Evolutionary conservation across 2,888 invertebrate species (phyloP).

Genomic region (Sylvicola cinctus): DNA sequence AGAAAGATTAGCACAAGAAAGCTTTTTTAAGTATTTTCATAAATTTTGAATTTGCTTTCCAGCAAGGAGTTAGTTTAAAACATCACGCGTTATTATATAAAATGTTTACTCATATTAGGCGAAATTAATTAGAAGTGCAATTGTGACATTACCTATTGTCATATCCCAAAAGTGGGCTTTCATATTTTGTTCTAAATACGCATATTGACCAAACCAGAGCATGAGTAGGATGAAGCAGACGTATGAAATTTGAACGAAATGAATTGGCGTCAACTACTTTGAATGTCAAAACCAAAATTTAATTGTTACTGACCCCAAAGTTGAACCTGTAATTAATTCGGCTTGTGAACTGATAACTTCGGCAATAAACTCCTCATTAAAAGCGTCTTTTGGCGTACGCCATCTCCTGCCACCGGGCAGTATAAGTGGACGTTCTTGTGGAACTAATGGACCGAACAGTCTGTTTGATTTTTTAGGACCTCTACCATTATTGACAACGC

Average conservation of each 20-base stretch:
- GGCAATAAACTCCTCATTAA: constrained; percentile 73
- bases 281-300: no score
- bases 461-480: constrained; percentile 27
- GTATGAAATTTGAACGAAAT: no score
- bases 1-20: no score
- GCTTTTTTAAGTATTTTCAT: no score
- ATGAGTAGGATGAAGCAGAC: no score
- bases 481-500: constrained; percentile 28
- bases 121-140: no score
- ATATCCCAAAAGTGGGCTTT: constrained; percentile 22
- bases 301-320: constrained; percentile 76
- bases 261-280: background rate
- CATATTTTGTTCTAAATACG: constrained; percentile 19
- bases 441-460: constrained; percentile 35
- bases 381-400: constrained; percentile 68
- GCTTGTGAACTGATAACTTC: constrained; percentile 68
- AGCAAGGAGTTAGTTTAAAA: no score
- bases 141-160: constrained; percentile 23
- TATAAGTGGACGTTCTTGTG: constrained; percentile 48
- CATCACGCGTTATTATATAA: no score
- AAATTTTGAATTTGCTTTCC: no score
- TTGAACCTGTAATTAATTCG: constrained; percentile 65
- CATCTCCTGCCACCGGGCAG: constrained; percentile 60
- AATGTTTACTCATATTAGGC: no score
- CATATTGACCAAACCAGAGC: constrained; percentile 5